A percentile compares a stretch with the other conserved stretches of the same genome.
Conservation (phyloP, 2,113 vertebrate genomes). For the Hippocampus barbouri region DNA sequence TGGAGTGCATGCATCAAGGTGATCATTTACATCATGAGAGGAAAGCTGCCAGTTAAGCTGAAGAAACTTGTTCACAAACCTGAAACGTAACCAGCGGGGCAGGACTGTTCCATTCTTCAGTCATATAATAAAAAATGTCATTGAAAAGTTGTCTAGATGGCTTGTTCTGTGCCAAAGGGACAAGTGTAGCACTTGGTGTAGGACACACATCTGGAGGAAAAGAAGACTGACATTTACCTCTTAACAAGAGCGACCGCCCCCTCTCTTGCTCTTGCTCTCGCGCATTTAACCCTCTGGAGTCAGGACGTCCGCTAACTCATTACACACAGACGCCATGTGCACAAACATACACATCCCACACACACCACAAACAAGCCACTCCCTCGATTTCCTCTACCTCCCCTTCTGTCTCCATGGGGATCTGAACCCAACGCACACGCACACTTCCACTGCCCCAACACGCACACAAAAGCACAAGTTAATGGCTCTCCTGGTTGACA, state of each 20-base stretch:
- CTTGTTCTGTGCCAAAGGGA: constrained; percentile 2
- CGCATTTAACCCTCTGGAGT: constrained; percentile 45
- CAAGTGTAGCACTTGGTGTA: constrained; percentile 25
- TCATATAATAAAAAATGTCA: constrained; percentile 19
- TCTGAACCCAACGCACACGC: constrained; percentile 17
- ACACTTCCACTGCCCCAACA: background rate
- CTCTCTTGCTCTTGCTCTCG: constrained; percentile 12
- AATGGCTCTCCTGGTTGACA: constrained; percentile 57
- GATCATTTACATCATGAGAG: background rate
- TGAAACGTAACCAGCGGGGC: constrained; percentile 40
- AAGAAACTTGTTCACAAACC: constrained; percentile 37
- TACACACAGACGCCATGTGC: constrained; percentile 26
- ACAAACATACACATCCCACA: constrained; percentile 34
- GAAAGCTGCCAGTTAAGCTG: background rate
- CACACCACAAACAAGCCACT: constrained; percentile 58
- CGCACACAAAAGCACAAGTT: constrained; percentile 38
- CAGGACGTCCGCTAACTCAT: constrained; percentile 57
- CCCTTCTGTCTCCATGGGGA: constrained; percentile 56
- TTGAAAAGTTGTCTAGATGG: constrained; percentile 9
- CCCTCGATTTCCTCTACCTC: constrained; percentile 62
- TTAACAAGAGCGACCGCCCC: constrained; percentile 26
- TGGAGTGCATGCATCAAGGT: constrained; percentile 4
- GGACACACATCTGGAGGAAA: constrained; percentile 31
- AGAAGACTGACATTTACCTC: constrained; percentile 57
- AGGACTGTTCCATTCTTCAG: constrained; percentile 38